These are phyloP conservation scores for Spinus pinus DNA, from an alignment of 2,797 vertebrate species.

Conservation along the genomic window DNA sequence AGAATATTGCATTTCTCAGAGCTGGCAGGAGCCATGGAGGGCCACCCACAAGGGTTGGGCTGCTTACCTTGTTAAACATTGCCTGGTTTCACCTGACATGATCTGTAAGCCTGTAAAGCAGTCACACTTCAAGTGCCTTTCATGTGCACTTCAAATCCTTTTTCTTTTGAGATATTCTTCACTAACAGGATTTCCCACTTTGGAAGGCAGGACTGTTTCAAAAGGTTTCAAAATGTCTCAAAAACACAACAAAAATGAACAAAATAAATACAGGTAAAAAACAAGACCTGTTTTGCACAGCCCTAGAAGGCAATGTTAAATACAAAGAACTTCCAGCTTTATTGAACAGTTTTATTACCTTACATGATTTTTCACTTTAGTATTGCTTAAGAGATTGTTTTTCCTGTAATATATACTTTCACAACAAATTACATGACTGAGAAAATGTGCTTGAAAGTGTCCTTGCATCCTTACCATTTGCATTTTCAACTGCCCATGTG, in stretches of 20 bases:
- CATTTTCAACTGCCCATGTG: slow-evolving; percentile 33
- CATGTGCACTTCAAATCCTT: slow-evolving; percentile 27
- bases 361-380: not conserved
- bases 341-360: not conserved
- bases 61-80: slow-evolving; percentile 21
- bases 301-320: not conserved
- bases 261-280: not conserved
- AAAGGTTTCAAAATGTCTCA: not conserved
- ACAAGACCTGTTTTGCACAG: not conserved
- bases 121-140: slow-evolving; percentile 32
- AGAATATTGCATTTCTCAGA: not conserved
- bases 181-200: slow-evolving; percentile 21
- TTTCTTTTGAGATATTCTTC: slow-evolving; percentile 24
- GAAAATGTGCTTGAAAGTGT: slow-evolving; percentile 1
- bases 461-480: slow-evolving; percentile 16
- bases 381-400: not conserved
- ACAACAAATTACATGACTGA: not conserved
- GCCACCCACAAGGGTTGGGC: not conserved
- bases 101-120: not conserved
- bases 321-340: not conserved
- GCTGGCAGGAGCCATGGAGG: not conserved
- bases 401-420: not conserved
- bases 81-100: not conserved
- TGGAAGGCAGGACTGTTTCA: not conserved
- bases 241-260: not conserved